Evolutionary conservation across 2,888 invertebrate species (phyloP).

Genomic region (Gastracanthus pulcherrimus): DNA sequence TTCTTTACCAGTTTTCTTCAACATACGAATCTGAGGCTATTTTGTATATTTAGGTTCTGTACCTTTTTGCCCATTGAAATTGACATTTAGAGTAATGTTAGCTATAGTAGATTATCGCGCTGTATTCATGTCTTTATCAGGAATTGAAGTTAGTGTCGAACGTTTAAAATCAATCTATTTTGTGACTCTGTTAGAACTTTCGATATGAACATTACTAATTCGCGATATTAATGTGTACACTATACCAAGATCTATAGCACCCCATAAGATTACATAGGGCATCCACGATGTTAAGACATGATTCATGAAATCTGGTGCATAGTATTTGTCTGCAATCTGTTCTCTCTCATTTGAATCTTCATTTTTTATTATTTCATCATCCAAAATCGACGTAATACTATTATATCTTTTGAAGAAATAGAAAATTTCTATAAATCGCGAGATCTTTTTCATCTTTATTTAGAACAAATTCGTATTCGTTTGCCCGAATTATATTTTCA

Average conservation of each 20-base stretch:
- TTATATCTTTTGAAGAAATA: constrained; percentile 42
- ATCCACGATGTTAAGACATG: constrained; percentile 53
- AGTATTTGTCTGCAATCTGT: constrained; percentile 31
- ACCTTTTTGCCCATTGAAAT: background rate
- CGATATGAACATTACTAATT: constrained; percentile 56
- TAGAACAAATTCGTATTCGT: too few species aligned
- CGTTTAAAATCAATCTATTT: background rate
- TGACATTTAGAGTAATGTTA: background rate
- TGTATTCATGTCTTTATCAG: background rate
- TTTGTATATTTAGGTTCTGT: too few species aligned
- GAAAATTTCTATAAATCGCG: constrained; percentile 36
- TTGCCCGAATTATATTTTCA: too few species aligned
- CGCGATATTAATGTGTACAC: constrained; percentile 46
- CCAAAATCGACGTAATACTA: background rate
- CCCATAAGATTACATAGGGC: constrained; percentile 55
- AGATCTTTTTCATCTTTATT: constrained; percentile 9
- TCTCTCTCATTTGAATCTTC: background rate
- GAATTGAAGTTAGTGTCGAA: background rate
- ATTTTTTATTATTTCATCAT: background rate
- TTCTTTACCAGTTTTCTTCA: too few species aligned
- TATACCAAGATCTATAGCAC: constrained; percentile 47
- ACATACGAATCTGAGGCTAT: too few species aligned
- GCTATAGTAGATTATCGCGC: background rate
- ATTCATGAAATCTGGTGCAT: constrained; percentile 51
- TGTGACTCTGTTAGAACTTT: constrained; percentile 24